Percentiles rank a stretch among this genome's conserved stretches.
These are phyloP conservation scores for Phallusia fumigata DNA, from an alignment of 23 tunicate genomes.

Conservation along the genomic window DNA sequence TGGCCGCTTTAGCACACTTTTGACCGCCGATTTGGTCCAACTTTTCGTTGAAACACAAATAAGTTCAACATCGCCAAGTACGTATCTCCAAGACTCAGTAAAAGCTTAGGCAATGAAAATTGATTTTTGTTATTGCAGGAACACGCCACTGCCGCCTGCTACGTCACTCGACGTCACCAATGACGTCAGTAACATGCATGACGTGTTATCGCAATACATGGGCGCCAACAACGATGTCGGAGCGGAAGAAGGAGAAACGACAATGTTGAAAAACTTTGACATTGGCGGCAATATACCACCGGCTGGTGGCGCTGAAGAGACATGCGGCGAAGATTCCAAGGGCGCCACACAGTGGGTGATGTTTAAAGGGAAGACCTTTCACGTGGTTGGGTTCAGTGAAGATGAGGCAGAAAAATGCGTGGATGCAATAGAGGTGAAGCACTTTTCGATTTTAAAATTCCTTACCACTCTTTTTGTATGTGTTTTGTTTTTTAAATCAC, in stretches of 20 bases:
- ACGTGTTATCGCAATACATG: constrained; percentile 52
- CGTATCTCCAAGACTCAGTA: too few species aligned
- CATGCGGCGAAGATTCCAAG: background rate
- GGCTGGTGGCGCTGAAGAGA: background rate
- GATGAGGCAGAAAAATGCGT: constrained; percentile 36
- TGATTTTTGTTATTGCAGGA: background rate
- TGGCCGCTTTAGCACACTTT: background rate
- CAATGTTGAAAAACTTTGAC: constrained; percentile 29
- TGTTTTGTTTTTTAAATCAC: too few species aligned
- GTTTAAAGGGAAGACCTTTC: constrained; percentile 46
- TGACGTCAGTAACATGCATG: constrained; percentile 25
- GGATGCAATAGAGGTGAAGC: constrained; percentile 49
- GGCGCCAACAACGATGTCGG: background rate
- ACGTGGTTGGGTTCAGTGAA: constrained; percentile 54
- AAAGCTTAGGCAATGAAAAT: background rate
- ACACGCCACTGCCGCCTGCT: background rate
- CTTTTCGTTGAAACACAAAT: too few species aligned
- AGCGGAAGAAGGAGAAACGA: constrained; percentile 27
- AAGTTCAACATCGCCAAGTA: too few species aligned
- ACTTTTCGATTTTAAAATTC: background rate
- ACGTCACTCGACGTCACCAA: background rate
- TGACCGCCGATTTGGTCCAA: too few species aligned
- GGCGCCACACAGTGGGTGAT: constrained; percentile 12
- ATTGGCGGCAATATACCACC: background rate
- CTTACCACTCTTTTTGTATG: background rate